phyloP scores from a whole-genome alignment of 2,888 invertebrate species.

The Xestia xanthographa region DNA sequence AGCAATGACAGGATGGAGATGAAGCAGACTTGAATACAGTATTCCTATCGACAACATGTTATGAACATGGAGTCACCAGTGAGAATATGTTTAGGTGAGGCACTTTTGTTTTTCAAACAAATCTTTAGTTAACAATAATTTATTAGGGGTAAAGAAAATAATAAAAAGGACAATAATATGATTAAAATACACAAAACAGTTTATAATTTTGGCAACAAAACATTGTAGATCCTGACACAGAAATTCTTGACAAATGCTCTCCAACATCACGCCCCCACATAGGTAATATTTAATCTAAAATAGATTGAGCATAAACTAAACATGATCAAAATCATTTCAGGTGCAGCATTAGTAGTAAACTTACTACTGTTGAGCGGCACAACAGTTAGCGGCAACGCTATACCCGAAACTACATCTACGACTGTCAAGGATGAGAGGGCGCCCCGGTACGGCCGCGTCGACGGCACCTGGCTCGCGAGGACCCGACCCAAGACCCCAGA shows the following conservation, averaged over 20 bases:
- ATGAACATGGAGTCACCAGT: constrained; percentile 90
- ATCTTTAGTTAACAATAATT: not conserved
- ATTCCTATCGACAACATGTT: constrained; percentile 79
- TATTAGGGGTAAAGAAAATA: not conserved
- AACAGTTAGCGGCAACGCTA: constrained; percentile 78
- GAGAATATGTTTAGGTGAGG: constrained; percentile 88
- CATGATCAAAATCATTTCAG: constrained; percentile 75
- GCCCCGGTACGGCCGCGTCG: constrained; percentile 72
- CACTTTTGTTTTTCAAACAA: constrained; percentile 19
- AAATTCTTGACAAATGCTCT: not conserved
- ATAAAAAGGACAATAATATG: not conserved
- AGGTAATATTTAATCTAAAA: not conserved
- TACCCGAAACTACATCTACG: constrained; percentile 80
- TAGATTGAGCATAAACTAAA: not conserved
- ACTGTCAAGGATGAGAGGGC: constrained; percentile 77
- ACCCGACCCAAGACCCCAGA: constrained; percentile 79
- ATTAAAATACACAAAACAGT: not conserved
- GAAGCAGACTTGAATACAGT: constrained; percentile 67
- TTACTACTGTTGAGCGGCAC: constrained; percentile 86
- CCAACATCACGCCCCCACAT: not conserved
- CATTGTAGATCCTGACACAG: not conserved
- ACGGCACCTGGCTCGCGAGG: constrained; percentile 75
- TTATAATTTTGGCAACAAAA: not conserved
- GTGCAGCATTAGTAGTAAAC: constrained; percentile 87
- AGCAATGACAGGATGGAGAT: constrained; percentile 74